phyloP scores from a whole-genome alignment of 2,113 vertebrate species.

The Suncus etruscus region DNA sequence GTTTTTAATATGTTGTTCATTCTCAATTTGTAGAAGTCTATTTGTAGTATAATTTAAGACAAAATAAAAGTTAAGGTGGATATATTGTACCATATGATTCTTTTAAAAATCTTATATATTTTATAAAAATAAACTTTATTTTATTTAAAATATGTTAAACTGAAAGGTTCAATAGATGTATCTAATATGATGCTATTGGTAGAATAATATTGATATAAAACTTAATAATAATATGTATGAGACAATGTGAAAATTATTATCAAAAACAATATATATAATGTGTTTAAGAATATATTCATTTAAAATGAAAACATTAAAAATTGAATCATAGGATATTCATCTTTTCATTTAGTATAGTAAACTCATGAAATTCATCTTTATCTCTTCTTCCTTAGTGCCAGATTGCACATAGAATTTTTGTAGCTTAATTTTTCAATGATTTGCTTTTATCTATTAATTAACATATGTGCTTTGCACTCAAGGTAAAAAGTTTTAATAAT shows the following conservation, averaged over 20 bases:
- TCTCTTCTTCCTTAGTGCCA: constrained; percentile 28
- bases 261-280: not conserved
- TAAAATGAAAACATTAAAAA: constrained; percentile 33
- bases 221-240: not conserved
- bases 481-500: constrained; percentile 48
- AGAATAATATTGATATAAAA: not conserved
- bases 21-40: not conserved
- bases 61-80: not conserved
- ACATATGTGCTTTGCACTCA: constrained; percentile 40
- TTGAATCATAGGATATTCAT: not conserved
- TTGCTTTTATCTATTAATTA: constrained; percentile 58
- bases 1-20: not conserved
- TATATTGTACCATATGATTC: not conserved
- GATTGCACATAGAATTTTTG: constrained; percentile 44
- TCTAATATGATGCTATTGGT: not conserved
- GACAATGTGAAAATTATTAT: not conserved
- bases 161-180: constrained; percentile 32
- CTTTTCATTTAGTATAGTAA: not conserved
- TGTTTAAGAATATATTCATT: constrained; percentile 12
- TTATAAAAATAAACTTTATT: not conserved
- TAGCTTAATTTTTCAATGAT: not conserved
- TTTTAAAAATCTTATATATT: not conserved
- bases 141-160: not conserved
- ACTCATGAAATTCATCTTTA: not conserved
- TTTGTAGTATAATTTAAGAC: not conserved